These are phyloP conservation scores for Gambusia yucatana DNA, from an alignment of 2,797 vertebrate species.

Conservation along the genomic window DNA sequence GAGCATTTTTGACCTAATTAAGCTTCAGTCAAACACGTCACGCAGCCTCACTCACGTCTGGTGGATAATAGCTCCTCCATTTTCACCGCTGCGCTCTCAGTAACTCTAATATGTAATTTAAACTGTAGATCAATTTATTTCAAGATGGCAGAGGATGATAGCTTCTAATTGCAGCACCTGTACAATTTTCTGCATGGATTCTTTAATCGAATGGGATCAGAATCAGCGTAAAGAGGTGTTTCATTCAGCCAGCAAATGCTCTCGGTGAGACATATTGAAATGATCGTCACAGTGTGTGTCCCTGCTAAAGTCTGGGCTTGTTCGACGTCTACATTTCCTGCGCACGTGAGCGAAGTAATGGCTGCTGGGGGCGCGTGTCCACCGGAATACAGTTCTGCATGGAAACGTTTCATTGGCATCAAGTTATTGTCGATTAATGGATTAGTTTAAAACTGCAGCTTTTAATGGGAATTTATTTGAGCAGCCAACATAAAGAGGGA, in stretches of 20 bases:
- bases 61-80: neutral
- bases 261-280: neutral
- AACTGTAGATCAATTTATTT: slow-evolving; percentile 1
- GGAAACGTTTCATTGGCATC: neutral
- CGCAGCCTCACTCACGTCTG: neutral
- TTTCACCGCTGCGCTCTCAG: neutral
- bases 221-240: neutral
- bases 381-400: neutral
- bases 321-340: neutral
- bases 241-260: neutral
- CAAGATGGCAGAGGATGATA: slow-evolving; percentile 1
- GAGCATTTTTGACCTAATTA: neutral
- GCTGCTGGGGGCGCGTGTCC: neutral
- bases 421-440: neutral
- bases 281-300: neutral
- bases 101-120: slow-evolving; percentile 1
- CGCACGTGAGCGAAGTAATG: neutral
- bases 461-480: neutral
- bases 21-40: neutral
- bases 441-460: neutral
- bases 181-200: slow-evolving; percentile 6
- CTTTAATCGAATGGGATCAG: neutral
- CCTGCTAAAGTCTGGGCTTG: neutral
- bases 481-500: neutral
- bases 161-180: slow-evolving; percentile 8